Percentiles rank a stretch among this genome's conserved stretches.
These are phyloP conservation scores for Akabosia matsudoensis DNA, from an alignment of 1,140 invertebrate species.

Conservation along the genomic window DNA sequence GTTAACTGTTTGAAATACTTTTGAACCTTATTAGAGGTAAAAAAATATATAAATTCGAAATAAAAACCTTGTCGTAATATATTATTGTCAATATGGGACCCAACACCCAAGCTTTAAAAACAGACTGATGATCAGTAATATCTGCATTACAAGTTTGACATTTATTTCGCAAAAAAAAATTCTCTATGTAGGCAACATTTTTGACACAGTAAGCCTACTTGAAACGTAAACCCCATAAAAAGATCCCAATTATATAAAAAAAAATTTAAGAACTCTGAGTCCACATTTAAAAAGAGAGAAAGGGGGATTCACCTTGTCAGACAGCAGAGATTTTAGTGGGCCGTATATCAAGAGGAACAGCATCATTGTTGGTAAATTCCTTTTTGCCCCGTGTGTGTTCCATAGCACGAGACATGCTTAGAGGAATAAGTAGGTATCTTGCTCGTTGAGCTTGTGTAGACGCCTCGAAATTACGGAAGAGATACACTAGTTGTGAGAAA, in stretches of 20 bases:
- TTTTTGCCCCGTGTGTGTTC: constrained; percentile 5
- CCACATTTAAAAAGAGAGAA: not conserved
- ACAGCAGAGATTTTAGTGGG: constrained; percentile 1
- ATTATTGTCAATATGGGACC: not conserved
- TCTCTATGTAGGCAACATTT: not conserved
- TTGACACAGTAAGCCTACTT: not conserved
- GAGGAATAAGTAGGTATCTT: no score
- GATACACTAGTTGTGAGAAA: no score
- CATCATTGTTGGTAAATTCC: constrained; percentile 1
- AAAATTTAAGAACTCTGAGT: not conserved
- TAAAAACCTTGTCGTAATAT: not conserved
- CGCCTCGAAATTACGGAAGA: no score
- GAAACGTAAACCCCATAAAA: not conserved
- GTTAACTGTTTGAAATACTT: not conserved
- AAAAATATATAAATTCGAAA: no score
- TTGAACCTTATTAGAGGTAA: no score
- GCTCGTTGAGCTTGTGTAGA: no score
- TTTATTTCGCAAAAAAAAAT: not conserved
- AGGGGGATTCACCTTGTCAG: not conserved
- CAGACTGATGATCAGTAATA: constrained; percentile 4
- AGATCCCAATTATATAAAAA: not conserved
- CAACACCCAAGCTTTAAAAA: constrained; percentile 9
- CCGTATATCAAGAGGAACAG: not conserved
- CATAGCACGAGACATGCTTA: not conserved
- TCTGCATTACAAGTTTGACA: not conserved